Base-by-base conservation (phyloP, 92 coral and sea anemone genomes). In the Phenganax subtilis region DNA sequence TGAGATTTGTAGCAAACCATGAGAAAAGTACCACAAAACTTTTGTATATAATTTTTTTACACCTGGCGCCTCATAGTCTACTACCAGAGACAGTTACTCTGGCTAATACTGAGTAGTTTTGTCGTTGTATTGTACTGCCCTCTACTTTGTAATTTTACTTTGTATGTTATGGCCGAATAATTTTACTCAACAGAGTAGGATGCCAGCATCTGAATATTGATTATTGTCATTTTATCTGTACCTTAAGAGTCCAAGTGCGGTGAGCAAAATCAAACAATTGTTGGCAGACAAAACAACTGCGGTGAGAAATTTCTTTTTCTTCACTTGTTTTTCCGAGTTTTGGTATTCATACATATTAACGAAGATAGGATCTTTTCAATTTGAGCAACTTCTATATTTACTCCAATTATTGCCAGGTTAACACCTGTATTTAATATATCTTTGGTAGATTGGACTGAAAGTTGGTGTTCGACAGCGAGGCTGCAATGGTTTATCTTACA, bases 381-480 rank as follows among this genome's bases (percentile, higher is more conserved):
- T 20, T 6, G 1, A 3, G 25, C n/a, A 14, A 59, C 25, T 59
- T 59, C 16, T 14, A 2, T 25, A 12, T 3, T 14, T 12, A 15
- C 4, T 27, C 16, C 4, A 3, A 1, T 27, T 12, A 70, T 14
- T 15, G 3, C 15, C 37, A 27, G 14, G 75, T 15, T 25, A 27
- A 70, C 9, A 25, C 29, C 75, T 1, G 4, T 15, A 3, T 15
- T 12, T 70, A 70, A 2, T 14, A 59, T 75, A 16, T 12, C 56
- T 12, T 15, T 15, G 14, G 16, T 84, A 96, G 99, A 75, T 85
- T 83, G 99, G 91, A 54, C 75, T 96, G 53, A 92, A 86, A 85
- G 94, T 96, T 76, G 99, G 99, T 57, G 99, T 96, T 7, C 84
- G 89, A 55, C 99, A 96, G 58, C 89, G 94, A 86, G 99, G 99